Base-by-base conservation (phyloP, 2,888 invertebrate species). In the Pterobdella sp. region DNA sequence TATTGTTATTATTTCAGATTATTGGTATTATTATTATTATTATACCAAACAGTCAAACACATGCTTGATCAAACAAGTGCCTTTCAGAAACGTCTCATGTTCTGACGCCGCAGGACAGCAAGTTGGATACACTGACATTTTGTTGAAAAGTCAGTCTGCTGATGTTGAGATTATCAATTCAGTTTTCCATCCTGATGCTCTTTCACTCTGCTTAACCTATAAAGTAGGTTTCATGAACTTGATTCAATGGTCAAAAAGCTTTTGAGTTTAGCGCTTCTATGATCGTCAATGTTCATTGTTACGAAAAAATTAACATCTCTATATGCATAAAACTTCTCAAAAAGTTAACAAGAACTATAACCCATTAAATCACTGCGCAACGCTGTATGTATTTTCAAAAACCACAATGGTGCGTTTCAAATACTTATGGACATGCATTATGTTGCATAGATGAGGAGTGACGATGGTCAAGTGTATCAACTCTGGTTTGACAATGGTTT, bases 21-120 rank as follows among this genome's bases (percentile, higher is more conserved):
- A n/a, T 67, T 14, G 10, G 14, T 34, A 67, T 29, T 10, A 22
- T 26, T 10, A 26, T 29, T 32, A 31, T 35, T 32, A 31, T 65
- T 7, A 35, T 1, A n/a, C 34, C 31, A 29, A 69, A 26, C 60
- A 74, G 73, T 56, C 29, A 31, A 60, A 76, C 60, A 68, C n/a
- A 22, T 81, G 84, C 76, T 73, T 68, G 49, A 81, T 84, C 42
- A 77, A 79, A 56, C 72, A 80, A 49, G 81, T 82, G 1, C 83
- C 84, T 29, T 84, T 83, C 76, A 78, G 83, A 35, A 83, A 83
- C 10, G 82, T 80, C 0, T 79, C 81, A 72, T 85, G 84, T 77
- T 83, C 83, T 75, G 84, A 84, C 77, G 84, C 84, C 0, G 84
- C 82, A 1, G 85, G 84, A 0, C 71, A 32, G 1, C 77, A 81